Percentiles rank a stretch among this genome's conserved stretches.
These are phyloP conservation scores for Alligator mississippiensis DNA, from an alignment of 2,113 vertebrate genomes.

Conservation along the genomic window DNA sequence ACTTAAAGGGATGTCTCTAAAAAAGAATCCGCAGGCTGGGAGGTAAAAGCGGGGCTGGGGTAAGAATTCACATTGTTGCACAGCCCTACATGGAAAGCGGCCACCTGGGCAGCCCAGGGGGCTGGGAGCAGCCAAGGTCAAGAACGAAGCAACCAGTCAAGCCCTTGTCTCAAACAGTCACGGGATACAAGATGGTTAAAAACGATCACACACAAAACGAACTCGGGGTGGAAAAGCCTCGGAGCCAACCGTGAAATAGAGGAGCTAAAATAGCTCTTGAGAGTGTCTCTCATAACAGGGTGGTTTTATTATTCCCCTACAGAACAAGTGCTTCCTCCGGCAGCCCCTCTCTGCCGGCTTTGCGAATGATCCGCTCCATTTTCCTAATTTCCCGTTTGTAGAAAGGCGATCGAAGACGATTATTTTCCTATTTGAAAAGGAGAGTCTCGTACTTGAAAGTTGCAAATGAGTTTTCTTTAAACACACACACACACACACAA, in stretches of 20 bases:
- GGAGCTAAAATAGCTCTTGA: neutral
- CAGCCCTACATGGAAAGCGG: neutral
- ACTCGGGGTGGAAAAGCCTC: neutral
- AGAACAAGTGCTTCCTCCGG: too few relatives aligned
- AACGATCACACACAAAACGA: neutral
- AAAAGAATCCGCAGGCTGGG: neutral
- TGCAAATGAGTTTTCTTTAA: rapidly evolving
- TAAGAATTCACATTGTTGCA: neutral
- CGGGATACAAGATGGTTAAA: neutral
- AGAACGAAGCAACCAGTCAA: neutral
- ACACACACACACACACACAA: neutral
- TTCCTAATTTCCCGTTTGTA: too few relatives aligned
- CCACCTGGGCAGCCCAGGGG: neutral
- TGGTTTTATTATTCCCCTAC: too few relatives aligned
- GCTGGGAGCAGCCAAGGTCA: neutral
- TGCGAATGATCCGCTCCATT: neutral
- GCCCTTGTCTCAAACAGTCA: neutral
- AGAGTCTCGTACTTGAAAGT: rapidly evolving
- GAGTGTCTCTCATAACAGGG: too few relatives aligned
- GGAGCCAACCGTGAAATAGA: neutral
- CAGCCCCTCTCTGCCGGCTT: neutral
- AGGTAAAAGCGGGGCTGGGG: neutral
- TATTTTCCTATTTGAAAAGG: neutral
- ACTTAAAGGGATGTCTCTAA: neutral
- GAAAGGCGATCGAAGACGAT: too few relatives aligned